These are phyloP conservation scores for Chloroclystis v-ata DNA, from an alignment of 2,888 invertebrate species.

Conservation along the genomic window DNA sequence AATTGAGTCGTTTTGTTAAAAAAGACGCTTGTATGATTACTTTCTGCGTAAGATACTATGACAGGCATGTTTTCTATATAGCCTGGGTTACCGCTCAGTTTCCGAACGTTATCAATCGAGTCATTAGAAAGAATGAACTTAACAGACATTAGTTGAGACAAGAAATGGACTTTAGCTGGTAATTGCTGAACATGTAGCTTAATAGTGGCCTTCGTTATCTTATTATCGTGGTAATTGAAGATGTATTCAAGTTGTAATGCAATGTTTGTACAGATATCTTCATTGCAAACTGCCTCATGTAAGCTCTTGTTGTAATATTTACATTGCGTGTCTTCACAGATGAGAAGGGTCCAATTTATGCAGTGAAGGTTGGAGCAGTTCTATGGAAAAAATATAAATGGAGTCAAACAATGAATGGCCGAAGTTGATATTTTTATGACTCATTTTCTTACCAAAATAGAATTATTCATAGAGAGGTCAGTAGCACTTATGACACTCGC, in stretches of 20 bases:
- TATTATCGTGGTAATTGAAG: conserved; percentile 52
- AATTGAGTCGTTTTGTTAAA: conserved; percentile 39
- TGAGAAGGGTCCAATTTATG: conserved; percentile 54
- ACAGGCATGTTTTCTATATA: conserved; percentile 83
- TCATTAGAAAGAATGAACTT: conserved; percentile 52
- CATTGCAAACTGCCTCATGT: conserved; percentile 54
- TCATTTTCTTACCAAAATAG: conserved; percentile 45
- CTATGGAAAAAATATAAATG: conserved; percentile 46
- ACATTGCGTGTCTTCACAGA: conserved; percentile 49
- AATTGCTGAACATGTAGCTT: conserved; percentile 49
- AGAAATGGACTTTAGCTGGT: conserved; percentile 35
- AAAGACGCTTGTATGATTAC: conserved; percentile 52
- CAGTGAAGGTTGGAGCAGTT: conserved; percentile 60
- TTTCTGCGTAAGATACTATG: conserved; percentile 53
- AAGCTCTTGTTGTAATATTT: conserved; percentile 44
- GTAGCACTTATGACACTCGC: conserved; percentile 52
- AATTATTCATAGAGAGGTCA: conserved; percentile 42
- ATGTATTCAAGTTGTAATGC: conserved; percentile 54
- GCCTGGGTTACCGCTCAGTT: conserved; percentile 86
- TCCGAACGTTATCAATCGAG: conserved; percentile 42
- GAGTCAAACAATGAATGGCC: too few species aligned
- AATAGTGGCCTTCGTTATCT: conserved; percentile 54
- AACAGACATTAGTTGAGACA: conserved; percentile 54
- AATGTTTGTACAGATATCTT: conserved; percentile 50
- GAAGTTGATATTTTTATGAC: too few species aligned